phyloP scores from a whole-genome alignment of 2,113 vertebrate genomes.

The Mionectes macconnelli region DNA sequence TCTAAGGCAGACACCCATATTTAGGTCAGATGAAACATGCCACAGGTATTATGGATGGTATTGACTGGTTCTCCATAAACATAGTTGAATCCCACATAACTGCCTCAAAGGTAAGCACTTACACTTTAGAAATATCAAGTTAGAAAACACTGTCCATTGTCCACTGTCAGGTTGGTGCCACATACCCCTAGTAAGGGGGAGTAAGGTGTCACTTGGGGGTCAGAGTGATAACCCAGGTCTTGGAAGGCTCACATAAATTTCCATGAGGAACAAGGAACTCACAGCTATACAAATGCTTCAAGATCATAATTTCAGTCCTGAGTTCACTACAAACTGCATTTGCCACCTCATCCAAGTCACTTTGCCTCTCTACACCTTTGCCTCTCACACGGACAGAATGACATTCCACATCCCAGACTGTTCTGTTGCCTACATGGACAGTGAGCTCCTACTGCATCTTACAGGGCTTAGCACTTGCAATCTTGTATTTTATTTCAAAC shows the following conservation, averaged over 20 bases:
- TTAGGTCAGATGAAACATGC: slow-evolving; percentile 23
- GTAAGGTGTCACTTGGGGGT: background rate
- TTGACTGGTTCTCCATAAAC: background rate
- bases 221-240: background rate
- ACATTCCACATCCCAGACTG: background rate
- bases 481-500: background rate
- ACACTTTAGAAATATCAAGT: background rate
- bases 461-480: background rate
- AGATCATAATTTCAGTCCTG: background rate
- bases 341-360: background rate
- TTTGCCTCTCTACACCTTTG: background rate
- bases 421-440: background rate
- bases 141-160: background rate
- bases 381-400: background rate
- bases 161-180: background rate
- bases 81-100: background rate
- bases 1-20: background rate
- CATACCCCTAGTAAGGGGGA: background rate
- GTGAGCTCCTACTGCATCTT: background rate
- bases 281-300: background rate
- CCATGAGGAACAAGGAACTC: background rate
- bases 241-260: background rate
- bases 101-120: background rate
- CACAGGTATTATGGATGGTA: background rate
- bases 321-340: background rate